Conservation (phyloP, 1,140 invertebrate species). For the Orius laevigatus region DNA sequence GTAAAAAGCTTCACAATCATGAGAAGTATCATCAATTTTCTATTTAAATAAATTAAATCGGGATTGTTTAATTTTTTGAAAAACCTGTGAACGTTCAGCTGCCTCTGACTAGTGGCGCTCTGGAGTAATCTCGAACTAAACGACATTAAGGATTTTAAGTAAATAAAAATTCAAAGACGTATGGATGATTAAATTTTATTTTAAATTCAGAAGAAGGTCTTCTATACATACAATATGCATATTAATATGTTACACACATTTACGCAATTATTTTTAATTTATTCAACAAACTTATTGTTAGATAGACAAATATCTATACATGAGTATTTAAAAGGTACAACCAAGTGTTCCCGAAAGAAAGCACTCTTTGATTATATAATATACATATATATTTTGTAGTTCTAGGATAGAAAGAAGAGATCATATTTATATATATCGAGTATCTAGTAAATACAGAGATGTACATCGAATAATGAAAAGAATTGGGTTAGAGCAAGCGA, state of each 20-base stretch:
- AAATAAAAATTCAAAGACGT: background rate
- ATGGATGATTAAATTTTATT: slow-evolving; percentile 9
- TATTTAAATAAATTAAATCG: no score
- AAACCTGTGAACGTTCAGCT: no score
- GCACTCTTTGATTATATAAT: slow-evolving; percentile 11
- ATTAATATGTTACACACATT: slow-evolving; percentile 17
- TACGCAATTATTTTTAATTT: slow-evolving; percentile 11
- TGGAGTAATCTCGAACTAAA: no score
- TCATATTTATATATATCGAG: slow-evolving; percentile 11
- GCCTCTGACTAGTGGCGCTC: no score
- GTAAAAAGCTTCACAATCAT: no score
- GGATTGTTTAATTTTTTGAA: no score
- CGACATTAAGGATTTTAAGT: background rate
- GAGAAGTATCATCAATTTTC: no score
- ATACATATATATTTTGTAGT: background rate
- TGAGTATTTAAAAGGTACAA: slow-evolving; percentile 17
- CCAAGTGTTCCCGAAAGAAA: slow-evolving; percentile 11
- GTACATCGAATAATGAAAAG: background rate
- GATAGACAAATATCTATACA: slow-evolving; percentile 15
- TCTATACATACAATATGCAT: slow-evolving; percentile 9
- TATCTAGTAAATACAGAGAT: slow-evolving; percentile 6
- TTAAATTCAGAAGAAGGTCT: slow-evolving; percentile 7
- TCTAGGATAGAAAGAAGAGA: slow-evolving; percentile 15
- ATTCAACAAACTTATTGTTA: slow-evolving; percentile 7
- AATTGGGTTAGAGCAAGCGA: background rate